Conservation (phyloP, 2,797 vertebrate genomes). For the Sternarchorhynchus goeldii region DNA sequence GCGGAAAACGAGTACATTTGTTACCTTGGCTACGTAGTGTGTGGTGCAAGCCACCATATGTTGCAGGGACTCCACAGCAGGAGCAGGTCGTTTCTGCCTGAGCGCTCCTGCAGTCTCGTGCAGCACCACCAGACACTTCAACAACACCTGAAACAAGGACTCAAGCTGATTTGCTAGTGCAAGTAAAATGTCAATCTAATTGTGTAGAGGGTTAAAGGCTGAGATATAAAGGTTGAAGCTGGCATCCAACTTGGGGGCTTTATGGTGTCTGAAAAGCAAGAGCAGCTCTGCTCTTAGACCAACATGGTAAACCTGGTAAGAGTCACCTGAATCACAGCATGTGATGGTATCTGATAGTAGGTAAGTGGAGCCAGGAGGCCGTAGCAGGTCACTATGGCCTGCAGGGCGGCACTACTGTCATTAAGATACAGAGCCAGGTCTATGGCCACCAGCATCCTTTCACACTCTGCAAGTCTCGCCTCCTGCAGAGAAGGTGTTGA, state of each 20-base stretch:
- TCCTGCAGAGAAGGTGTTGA: slow-evolving; percentile 70
- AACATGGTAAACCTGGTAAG: not conserved
- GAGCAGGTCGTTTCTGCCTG: slow-evolving; percentile 72
- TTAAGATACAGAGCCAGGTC: slow-evolving; percentile 86
- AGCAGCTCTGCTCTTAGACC: not conserved
- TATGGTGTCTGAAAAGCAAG: not conserved
- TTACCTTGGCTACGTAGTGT: slow-evolving; percentile 88
- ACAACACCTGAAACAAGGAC: slow-evolving; percentile 81
- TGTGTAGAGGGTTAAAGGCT: not conserved
- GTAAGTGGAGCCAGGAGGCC: slow-evolving; percentile 87
- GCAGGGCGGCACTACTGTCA: slow-evolving; percentile 76
- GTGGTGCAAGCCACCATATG: slow-evolving; percentile 91
- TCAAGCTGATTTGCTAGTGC: no score
- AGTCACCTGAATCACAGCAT: slow-evolving; percentile 82
- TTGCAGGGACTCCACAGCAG: slow-evolving; percentile 77
- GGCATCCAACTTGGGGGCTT: not conserved
- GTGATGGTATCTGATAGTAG: slow-evolving; percentile 84
- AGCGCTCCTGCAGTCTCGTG: slow-evolving; percentile 78
- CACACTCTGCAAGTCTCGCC: slow-evolving; percentile 85
- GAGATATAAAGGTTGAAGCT: not conserved
- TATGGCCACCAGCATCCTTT: slow-evolving; percentile 83
- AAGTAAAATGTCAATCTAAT: no score
- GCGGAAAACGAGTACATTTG: not conserved
- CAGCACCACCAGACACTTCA: slow-evolving; percentile 86
- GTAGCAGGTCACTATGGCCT: slow-evolving; percentile 87